Conservation (phyloP, 2,113 vertebrate species). For the Raja brachyura region DNA sequence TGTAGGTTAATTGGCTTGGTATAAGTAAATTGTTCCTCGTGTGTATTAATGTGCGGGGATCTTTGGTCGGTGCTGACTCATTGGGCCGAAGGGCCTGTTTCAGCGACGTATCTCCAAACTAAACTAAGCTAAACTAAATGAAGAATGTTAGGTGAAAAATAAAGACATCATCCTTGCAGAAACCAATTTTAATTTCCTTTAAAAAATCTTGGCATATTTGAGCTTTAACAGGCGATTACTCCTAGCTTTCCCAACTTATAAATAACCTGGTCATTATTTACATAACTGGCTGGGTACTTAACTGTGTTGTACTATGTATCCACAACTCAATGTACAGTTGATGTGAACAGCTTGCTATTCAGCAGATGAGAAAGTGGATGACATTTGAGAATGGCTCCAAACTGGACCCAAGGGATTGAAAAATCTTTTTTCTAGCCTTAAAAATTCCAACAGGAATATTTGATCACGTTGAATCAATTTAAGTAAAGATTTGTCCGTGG, state of each 20-base stretch:
- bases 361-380: neutral
- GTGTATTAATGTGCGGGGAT: too few relatives aligned
- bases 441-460: neutral
- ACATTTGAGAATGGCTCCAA: neutral
- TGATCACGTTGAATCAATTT: neutral
- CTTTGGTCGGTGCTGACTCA: too few relatives aligned
- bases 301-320: neutral
- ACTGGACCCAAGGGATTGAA: neutral
- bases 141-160: too few relatives aligned
- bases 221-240: neutral
- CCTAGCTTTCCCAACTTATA: neutral
- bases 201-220: neutral
- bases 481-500: neutral
- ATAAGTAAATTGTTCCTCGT: too few relatives aligned
- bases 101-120: too few relatives aligned
- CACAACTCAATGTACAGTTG: neutral
- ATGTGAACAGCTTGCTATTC: neutral
- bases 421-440: neutral
- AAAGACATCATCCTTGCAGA: too few relatives aligned
- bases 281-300: neutral
- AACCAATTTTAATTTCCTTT: too few relatives aligned
- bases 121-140: too few relatives aligned
- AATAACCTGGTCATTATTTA: neutral
- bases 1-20: too few relatives aligned
- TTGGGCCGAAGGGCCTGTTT: too few relatives aligned